Percentiles rank a stretch among this genome's conserved stretches.
phyloP scores from a whole-genome alignment of 2,888 invertebrate species.

The Brachypalpus laphriformis region DNA sequence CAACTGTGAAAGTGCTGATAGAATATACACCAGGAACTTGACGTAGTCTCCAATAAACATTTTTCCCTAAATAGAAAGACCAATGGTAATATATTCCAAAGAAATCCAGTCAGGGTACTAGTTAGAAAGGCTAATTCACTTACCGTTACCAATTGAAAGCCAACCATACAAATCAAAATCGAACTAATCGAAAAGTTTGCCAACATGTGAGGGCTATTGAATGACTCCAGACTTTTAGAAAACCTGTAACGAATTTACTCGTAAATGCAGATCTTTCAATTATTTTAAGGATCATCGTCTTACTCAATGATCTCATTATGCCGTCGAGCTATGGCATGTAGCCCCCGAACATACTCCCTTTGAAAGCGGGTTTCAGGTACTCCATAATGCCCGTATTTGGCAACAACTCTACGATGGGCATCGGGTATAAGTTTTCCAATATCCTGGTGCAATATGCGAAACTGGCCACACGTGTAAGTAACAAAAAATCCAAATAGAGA shows the following conservation, averaged over 20 bases:
- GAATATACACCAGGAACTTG: slow-evolving; percentile 81
- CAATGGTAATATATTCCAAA: not conserved
- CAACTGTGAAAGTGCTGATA: slow-evolving; percentile 80
- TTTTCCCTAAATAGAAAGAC: slow-evolving; percentile 73
- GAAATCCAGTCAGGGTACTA: no score
- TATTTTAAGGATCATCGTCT: slow-evolving; percentile 4
- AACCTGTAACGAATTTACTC: slow-evolving; percentile 79
- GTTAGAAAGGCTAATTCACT: no score
- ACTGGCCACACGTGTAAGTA: slow-evolving; percentile 81
- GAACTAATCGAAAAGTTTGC: slow-evolving; percentile 81
- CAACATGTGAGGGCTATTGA: slow-evolving; percentile 81
- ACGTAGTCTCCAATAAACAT: slow-evolving; percentile 81
- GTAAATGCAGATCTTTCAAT: not conserved
- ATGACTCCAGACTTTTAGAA: slow-evolving; percentile 78
- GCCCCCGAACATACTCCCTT: slow-evolving; percentile 67
- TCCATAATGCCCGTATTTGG: slow-evolving; percentile 32
- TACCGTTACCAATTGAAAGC: slow-evolving; percentile 82
- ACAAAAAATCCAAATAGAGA: slow-evolving; percentile 82
- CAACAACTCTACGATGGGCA: slow-evolving; percentile 65
- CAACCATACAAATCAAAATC: slow-evolving; percentile 82
- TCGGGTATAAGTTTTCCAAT: slow-evolving; percentile 77
- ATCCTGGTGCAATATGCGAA: slow-evolving; percentile 79
- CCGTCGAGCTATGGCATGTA: slow-evolving; percentile 77
- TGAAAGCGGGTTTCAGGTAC: slow-evolving; percentile 61
- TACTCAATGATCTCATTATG: slow-evolving; percentile 80